These are phyloP conservation scores for Megaceryle maxima DNA, from an alignment of 2,113 vertebrate species.

Conservation along the genomic window DNA sequence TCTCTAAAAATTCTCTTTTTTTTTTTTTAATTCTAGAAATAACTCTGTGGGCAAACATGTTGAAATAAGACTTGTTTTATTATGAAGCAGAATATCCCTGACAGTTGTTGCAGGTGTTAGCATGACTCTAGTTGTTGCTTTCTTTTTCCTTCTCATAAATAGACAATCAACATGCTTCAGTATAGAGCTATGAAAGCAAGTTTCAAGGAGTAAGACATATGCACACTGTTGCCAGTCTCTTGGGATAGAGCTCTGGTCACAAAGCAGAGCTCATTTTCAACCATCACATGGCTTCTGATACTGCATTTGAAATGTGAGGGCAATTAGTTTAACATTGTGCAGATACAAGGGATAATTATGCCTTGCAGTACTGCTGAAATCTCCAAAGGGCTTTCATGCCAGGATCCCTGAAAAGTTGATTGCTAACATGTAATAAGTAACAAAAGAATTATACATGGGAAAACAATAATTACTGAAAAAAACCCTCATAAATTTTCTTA, in stretches of 20 bases:
- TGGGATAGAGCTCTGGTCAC: neutral
- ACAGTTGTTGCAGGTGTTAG: neutral
- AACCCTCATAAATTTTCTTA: neutral
- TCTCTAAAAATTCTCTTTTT: neutral
- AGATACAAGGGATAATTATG: slow-evolving; percentile 63
- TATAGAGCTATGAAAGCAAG: neutral
- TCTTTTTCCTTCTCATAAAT: neutral
- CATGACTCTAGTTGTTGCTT: neutral
- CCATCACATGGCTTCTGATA: slow-evolving; percentile 5
- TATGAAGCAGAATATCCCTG: neutral
- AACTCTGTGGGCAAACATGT: neutral
- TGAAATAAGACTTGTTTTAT: neutral
- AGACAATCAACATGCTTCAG: neutral
- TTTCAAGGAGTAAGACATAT: neutral
- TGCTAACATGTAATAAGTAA: slow-evolving; percentile 20
- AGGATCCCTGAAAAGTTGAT: slow-evolving; percentile 33
- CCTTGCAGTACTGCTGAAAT: slow-evolving; percentile 22
- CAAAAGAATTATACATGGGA: neutral
- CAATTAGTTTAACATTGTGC: slow-evolving; percentile 64
- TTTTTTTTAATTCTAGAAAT: neutral
- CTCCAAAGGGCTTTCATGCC: slow-evolving; percentile 12
- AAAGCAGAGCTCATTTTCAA: slow-evolving; percentile 31
- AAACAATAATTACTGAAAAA: slow-evolving; percentile 39
- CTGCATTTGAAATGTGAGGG: slow-evolving; percentile 4
- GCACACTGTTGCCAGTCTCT: neutral